Percentiles rank a stretch among this genome's conserved stretches.
Evolutionary conservation across 2,113 vertebrate species (phyloP).

Genomic region (Pteronura brasiliensis): DNA sequence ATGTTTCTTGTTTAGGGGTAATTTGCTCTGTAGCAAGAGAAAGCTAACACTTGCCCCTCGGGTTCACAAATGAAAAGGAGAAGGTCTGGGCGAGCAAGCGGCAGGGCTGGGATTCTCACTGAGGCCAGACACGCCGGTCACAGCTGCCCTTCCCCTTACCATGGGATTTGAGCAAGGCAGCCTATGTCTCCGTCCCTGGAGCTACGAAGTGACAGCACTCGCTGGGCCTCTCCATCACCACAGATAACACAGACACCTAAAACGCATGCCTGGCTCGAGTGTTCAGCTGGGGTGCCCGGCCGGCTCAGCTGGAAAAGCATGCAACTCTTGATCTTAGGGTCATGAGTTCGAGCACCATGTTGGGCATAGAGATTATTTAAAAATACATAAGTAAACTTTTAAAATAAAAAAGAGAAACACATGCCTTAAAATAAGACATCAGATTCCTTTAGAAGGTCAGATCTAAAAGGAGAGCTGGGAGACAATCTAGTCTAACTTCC

Average conservation of each 20-base stretch:
- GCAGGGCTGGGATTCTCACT: not conserved
- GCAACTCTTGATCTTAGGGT: not conserved
- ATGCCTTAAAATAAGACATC: not conserved
- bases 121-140: not conserved
- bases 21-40: not conserved
- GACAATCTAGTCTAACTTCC: not conserved
- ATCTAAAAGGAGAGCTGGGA: not conserved
- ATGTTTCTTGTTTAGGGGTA: too few relatives aligned
- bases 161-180: too few relatives aligned
- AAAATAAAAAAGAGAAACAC: not conserved
- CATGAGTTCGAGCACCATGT: not conserved
- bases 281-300: not conserved
- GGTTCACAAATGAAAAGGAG: not conserved
- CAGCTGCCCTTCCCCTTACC: fast-evolving
- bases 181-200: fast-evolving
- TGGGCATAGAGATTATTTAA: not conserved
- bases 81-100: not conserved
- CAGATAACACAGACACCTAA: too few relatives aligned
- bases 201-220: not conserved
- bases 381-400: not conserved
- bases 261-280: too few relatives aligned
- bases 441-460: not conserved
- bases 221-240: not conserved
- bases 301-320: not conserved
- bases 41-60: not conserved